Base-by-base conservation (phyloP, 2,113 vertebrate genomes). In the Salvelinus namaycush region DNA sequence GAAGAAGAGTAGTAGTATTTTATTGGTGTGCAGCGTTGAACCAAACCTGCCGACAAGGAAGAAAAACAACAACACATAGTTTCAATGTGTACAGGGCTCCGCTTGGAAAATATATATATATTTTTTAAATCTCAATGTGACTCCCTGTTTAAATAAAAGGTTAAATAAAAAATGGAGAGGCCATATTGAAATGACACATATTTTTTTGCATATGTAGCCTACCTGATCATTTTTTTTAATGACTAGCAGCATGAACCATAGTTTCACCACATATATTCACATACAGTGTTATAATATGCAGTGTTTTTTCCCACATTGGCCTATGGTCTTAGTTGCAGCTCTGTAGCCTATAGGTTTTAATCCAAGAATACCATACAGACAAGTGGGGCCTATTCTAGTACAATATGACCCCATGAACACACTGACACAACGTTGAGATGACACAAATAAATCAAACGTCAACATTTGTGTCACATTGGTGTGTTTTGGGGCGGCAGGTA, bases 1-100 rank as follows among this genome's bases (percentile, higher is more conserved):
- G 93, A 94, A 39, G 96, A 97, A 73, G 96, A 96, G 94, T 97
- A 97, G 91, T 97, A 96, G 89, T 97, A 97, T 89, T 96, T 96
- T 83, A 97, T 94, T 81, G 93, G 92, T 9, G 92, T 94, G 87
- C 96, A 97, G 75, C 96, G 96, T 81, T 92, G 93, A 85, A 97
- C 92, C 79, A 97, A 89, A 84, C 87, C 89, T 93, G 86, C 79
- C 81, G 66, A 86, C 86, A 89, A 88, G 90, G 86, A 89, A 85
- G 75, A 84, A 26, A 24, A 70, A 20, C 2, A 70, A 20, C 2
- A 49, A 34, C 68, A 22, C 4, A 24, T 70, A 3, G 8, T 7
- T 22, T 8, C 8, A 26, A 20, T 8, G 18, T 8, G 6, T 14
- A 22, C 7, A 22, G 59, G 22, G 7, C 22, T 13, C 20, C 20